Evolutionary conservation across 2,888 invertebrate genomes (phyloP), one percentile per base, ranked within the genome.

Genomic region (Endotricha flammealis): DNA sequence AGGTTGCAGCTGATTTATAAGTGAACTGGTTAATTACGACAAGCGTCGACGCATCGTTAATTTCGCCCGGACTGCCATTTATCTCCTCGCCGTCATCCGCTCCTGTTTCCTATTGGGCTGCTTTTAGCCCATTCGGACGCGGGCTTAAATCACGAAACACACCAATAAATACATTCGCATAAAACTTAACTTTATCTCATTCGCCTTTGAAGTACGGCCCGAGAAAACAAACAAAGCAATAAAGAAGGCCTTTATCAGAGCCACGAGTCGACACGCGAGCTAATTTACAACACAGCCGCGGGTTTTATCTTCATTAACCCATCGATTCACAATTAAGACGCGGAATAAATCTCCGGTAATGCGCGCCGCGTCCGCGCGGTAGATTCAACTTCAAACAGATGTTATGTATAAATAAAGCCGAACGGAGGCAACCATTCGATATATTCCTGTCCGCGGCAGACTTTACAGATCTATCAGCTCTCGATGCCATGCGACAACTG

Each of bases 241-340:
- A 85, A 85, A 86, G 85, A 77, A 82, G 73, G 76, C 77, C 79
- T 85, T 85, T 83, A 83, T 85, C 83, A 71, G 76, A 76, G 78
- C 77, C 76, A 74, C 73, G 80, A 85, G 85, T 85, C 85, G 85
- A 85, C 85, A 86, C 85, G 85, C 85, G 76, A 85, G 82, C 85
- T 85, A 86, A 86, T 86, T 86, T 85, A 86, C 85, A 81, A 85
- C 85, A 83, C 81, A 69, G 78, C 82, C 83, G 76, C 78, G 76
- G 80, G 83, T 85, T 86, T 86, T 86, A 86, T 86, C 86, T 86
- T 86, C 86, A 86, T 86, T 86, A 86, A 83, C 85, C 86, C 85
- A 86, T 86, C 86, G 85, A 85, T 85, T 85, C 85, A 82, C 86
- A 86, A 86, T 86, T 86, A 86, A 86, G 86, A 85, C 86, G 82